Evolutionary conservation across 2,113 vertebrate genomes (phyloP), one percentile per base, ranked within the genome.

Genomic region (Serranochromis macrocephalus): DNA sequence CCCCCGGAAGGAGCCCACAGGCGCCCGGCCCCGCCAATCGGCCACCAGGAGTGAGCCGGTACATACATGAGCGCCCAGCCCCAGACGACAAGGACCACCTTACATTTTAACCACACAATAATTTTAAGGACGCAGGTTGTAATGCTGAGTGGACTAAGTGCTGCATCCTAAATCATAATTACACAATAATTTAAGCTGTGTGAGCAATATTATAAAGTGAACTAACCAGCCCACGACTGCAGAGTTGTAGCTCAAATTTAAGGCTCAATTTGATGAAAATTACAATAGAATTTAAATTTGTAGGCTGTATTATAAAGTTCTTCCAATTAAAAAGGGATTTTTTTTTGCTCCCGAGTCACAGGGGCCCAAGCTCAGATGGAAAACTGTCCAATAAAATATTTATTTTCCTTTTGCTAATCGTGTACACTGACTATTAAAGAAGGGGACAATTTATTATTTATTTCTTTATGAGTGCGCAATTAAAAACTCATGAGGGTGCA

Each of bases 271-370:
- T 33, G 8, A 19, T 63, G 16, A 63, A 33, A 63, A 61, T 61
- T 31, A 61, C 57, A 33, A 31, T 31, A 61, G 26, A 33, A 19
- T 63, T 61, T 33, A 63, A 63, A 26, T 73, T 26, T 21, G 3
- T 45, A 17, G 40, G 68, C 40, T 73, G 21, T 1, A 26, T 73
- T 73, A 73, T 24, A 73, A 73, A 73, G 66, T 9, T 73, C 13
- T 45, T 10, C 13, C 40, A 45, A 73, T 45, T 17, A 45, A 73
- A 73, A 45, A 73, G 9, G 33, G 4, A n/a, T 2, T 11, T 2
- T 2, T 2, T 63, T 36, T 66, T 66, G 8, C 21, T 73, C 9
- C 5, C 0, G 12, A 42, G 36, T 42, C n/a, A 2, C 38, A 0
- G 0, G 36, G 0, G n/a, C 66, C 36, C 21, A 73, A 29, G 21